Base-by-base conservation (phyloP, 2,113 vertebrate genomes). In the Brachyhypopomus occidentalis region DNA sequence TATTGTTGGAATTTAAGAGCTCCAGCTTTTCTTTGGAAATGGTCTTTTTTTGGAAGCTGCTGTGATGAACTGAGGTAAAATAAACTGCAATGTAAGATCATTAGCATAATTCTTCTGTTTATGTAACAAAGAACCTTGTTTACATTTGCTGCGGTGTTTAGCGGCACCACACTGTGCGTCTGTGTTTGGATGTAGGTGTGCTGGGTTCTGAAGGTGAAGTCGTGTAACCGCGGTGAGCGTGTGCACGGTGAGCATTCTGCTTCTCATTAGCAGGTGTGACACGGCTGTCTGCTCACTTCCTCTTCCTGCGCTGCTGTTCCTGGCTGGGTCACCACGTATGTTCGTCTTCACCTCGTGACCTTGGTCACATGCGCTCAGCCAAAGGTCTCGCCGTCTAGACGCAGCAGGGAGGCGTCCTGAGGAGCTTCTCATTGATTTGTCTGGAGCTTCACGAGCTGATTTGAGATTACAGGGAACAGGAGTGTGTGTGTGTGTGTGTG, bases 301-400 rank as follows among this genome's bases (percentile, higher is more conserved):
- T 7, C 45, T 79, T 60, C 34, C 12, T 3, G 56, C 66, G 8
- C 27, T 17, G 11, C 52, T 60, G 17, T 78, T 41, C 70, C 41
- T 75, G 41, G 69, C 63, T 62, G 63, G 48, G 76, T 85, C 66
- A 1, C 45, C 45, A 75, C 72, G 78, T 73, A 59, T 38, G 63
- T 58, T 77, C 14, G 70, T 34, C 48, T 58, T 85, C 72, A 79
- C 84, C 84, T 79, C 64, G 7, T 82, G 80, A 85, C 80, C 84
- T 76, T 76, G 38, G 64, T 19, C 41, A 60, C 36, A 62, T 48
- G 74, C 72, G 9, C 71, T 45, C 80, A 27, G 80, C 82, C 77
- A 79, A 82, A 82, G 80, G 80, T 82, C 80, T 76, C 30, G 23
- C 80, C 41, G 84, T 85, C 84, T 82, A 85, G 84, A 85, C 80